Conservation (phyloP, 2,113 vertebrate genomes). For the Callipepla californica region DNA sequence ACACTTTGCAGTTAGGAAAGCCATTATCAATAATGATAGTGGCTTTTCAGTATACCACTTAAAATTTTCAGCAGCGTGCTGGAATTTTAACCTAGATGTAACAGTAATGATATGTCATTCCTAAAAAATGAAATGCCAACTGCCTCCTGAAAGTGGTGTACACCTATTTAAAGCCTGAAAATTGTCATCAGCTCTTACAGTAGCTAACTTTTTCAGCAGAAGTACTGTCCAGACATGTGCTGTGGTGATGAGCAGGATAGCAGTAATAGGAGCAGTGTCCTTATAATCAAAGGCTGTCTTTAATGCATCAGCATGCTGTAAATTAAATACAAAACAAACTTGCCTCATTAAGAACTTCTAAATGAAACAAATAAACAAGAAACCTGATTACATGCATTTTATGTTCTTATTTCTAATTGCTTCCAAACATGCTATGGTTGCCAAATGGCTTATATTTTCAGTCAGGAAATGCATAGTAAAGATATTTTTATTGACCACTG, state of each 20-base stretch:
- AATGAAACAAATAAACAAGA: not conserved
- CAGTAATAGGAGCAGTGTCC: not conserved
- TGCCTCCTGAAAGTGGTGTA: slow-evolving; percentile 28
- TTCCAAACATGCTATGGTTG: not conserved
- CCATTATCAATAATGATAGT: slow-evolving; percentile 69
- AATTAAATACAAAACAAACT: not conserved
- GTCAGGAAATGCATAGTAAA: not conserved
- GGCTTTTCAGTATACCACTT: slow-evolving; percentile 55
- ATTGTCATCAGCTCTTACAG: not conserved
- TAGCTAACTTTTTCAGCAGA: not conserved
- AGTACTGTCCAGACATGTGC: not conserved
- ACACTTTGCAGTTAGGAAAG: slow-evolving; percentile 62
- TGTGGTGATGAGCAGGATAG: not conserved
- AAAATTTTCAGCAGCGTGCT: slow-evolving; percentile 46
- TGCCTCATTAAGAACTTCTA: not conserved
- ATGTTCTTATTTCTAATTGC: not conserved
- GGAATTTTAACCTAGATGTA: slow-evolving; percentile 63
- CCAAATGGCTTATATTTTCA: not conserved
- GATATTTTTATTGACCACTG: not conserved
- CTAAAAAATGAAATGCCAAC: slow-evolving; percentile 69
- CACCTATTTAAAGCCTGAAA: slow-evolving; percentile 51
- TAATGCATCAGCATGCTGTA: not conserved
- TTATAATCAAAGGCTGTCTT: not conserved
- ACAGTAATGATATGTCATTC: slow-evolving; percentile 64
- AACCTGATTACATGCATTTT: not conserved